Evolutionary conservation across 2,797 vertebrate species (phyloP).

Genomic region (Pipistrellus pygmaeus): DNA sequence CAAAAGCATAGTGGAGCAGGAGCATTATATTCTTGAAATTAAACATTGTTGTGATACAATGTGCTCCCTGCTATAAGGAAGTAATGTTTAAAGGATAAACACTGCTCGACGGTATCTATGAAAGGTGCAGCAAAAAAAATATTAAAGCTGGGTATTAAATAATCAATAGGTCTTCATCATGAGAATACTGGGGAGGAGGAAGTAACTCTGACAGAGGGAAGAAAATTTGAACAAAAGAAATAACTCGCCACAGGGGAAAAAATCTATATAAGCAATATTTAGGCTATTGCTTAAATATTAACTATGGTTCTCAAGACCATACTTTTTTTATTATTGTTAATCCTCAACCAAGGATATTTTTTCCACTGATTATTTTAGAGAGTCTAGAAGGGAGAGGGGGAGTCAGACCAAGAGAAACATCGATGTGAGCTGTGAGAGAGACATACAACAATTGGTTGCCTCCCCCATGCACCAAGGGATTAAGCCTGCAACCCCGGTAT

Average conservation of each 20-base stretch:
- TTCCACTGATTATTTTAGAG: too few relatives aligned
- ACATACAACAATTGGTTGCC: too few relatives aligned
- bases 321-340: not conserved
- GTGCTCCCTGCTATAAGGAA: slow-evolving; percentile 15
- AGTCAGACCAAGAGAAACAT: too few relatives aligned
- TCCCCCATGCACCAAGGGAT: too few relatives aligned
- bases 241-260: not conserved
- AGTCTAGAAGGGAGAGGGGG: too few relatives aligned
- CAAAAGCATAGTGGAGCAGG: not conserved
- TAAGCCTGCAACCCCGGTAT: too few relatives aligned
- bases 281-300: not conserved
- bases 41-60: not conserved
- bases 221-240: slow-evolving; percentile 57
- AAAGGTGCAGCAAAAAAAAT: slow-evolving; percentile 39
- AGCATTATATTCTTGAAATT: not conserved
- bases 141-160: slow-evolving; percentile 39
- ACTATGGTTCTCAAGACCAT: not conserved
- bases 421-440: too few relatives aligned
- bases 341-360: too few relatives aligned
- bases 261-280: not conserved
- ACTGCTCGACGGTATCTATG: not conserved
- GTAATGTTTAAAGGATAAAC: slow-evolving; percentile 23
- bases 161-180: slow-evolving; percentile 29
- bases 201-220: not conserved
- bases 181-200: not conserved